A percentile compares a stretch with the other conserved stretches of the same genome.
Evolutionary conservation across 2,797 vertebrate genomes (phyloP).

Genomic region (Luscinia megarhynchos): DNA sequence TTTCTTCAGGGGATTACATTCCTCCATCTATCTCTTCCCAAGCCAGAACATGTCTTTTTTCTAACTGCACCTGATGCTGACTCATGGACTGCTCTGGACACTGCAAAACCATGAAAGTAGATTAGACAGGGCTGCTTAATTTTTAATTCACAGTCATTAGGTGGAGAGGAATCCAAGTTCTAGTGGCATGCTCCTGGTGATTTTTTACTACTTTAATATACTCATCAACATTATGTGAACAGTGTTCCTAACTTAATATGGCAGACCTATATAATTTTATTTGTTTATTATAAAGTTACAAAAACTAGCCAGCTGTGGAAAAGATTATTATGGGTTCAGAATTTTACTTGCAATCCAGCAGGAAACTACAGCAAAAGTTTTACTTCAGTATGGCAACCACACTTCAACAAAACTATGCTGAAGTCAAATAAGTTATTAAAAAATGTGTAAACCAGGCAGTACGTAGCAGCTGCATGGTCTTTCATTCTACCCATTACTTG

Average conservation of each 20-base stretch:
- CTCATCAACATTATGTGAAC: background rate
- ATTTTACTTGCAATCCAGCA: background rate
- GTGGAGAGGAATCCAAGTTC: background rate
- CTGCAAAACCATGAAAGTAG: background rate
- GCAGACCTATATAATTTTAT: background rate
- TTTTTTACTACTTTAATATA: background rate
- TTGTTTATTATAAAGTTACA: background rate
- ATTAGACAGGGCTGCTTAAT: constrained; percentile 20
- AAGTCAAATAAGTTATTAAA: background rate
- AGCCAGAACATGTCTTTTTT: background rate
- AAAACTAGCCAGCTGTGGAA: background rate
- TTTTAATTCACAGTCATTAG: constrained; percentile 36
- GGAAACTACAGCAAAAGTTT: background rate
- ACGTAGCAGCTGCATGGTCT: background rate
- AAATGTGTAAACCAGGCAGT: background rate
- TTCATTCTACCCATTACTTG: background rate
- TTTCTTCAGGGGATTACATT: constrained; percentile 5
- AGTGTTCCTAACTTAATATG: background rate
- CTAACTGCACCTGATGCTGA: constrained; percentile 51
- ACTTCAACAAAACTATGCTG: background rate
- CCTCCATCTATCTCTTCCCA: background rate
- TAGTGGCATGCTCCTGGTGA: background rate
- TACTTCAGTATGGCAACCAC: background rate
- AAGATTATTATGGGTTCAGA: background rate
- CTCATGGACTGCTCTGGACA: background rate